A percentile compares a stretch with the other conserved stretches of the same genome.
Conservation (phyloP, 2,113 vertebrate species). For the Cebus imitator region DNA sequence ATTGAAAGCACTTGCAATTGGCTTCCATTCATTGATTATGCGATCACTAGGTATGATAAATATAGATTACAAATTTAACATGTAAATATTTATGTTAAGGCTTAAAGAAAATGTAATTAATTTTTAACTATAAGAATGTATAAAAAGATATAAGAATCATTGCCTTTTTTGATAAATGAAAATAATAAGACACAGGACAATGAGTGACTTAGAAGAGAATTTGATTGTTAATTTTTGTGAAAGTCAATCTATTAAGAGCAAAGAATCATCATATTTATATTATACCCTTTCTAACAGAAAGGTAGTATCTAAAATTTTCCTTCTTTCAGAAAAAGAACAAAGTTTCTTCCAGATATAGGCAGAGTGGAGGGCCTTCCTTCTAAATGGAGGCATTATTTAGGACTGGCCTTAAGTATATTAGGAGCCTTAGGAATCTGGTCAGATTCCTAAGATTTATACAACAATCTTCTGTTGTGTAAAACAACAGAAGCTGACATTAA, state of each 20-base stretch:
- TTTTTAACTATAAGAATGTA: background rate
- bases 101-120: background rate
- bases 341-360: background rate
- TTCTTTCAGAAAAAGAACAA: background rate
- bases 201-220: background rate
- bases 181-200: background rate
- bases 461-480: background rate
- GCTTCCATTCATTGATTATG: constrained; percentile 85
- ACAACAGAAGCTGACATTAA: background rate
- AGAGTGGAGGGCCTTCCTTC: background rate
- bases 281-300: background rate
- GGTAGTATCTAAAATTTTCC: background rate
- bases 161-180: background rate
- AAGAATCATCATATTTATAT: background rate
- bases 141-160: background rate
- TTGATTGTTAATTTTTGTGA: background rate
- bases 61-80: background rate
- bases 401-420: background rate
- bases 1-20: constrained; percentile 92
- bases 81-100: background rate
- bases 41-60: constrained; percentile 88
- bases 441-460: too few relatives aligned
- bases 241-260: background rate
- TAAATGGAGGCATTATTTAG: background rate
- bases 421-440: background rate